Evolutionary conservation across 1,140 invertebrate species (phyloP).

Genomic region (Antheraea pernyi): DNA sequence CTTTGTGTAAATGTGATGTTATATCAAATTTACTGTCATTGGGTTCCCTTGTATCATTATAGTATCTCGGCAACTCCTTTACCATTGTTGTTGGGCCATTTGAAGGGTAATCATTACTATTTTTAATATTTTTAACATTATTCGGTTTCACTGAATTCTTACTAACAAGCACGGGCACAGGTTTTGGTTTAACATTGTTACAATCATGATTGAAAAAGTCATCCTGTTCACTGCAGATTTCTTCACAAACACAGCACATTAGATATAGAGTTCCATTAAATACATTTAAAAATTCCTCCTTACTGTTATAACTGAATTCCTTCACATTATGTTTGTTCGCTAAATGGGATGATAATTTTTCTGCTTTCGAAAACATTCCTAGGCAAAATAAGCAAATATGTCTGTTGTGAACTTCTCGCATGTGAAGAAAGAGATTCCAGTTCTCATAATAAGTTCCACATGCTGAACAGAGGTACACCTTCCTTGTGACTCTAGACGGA

Average conservation of each 20-base stretch:
- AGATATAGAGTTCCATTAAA: conserved; percentile 85
- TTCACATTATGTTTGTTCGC: conserved; percentile 86
- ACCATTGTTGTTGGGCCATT: conserved; percentile 46
- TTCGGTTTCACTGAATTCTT: conserved; percentile 61
- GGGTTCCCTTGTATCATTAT: conserved; percentile 50
- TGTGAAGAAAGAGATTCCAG: conserved; percentile 90
- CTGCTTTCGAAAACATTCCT: conserved; percentile 88
- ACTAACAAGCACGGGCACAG: conserved; percentile 69
- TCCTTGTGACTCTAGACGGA: conserved; percentile 84
- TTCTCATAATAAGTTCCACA: conserved; percentile 90
- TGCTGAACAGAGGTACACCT: conserved; percentile 87
- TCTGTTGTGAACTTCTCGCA: conserved; percentile 87
- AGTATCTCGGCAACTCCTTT: conserved; percentile 39
- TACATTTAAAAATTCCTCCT: conserved; percentile 82
- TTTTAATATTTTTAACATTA: conserved; percentile 53
- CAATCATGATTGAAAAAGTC: conserved; percentile 87
- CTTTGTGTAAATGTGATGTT: conserved; percentile 38
- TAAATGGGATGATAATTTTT: conserved; percentile 87
- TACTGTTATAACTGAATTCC: conserved; percentile 81
- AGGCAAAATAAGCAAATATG: conserved; percentile 90
- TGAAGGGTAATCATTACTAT: conserved; percentile 38
- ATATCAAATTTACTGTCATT: conserved; percentile 51
- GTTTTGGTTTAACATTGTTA: conserved; percentile 71
- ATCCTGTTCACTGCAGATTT: conserved; percentile 85
- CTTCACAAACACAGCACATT: conserved; percentile 88